A percentile compares a stretch with the other conserved stretches of the same genome.
These are phyloP conservation scores for Eupithecia subumbrata DNA, from an alignment of 2,888 invertebrate species.

Conservation along the genomic window DNA sequence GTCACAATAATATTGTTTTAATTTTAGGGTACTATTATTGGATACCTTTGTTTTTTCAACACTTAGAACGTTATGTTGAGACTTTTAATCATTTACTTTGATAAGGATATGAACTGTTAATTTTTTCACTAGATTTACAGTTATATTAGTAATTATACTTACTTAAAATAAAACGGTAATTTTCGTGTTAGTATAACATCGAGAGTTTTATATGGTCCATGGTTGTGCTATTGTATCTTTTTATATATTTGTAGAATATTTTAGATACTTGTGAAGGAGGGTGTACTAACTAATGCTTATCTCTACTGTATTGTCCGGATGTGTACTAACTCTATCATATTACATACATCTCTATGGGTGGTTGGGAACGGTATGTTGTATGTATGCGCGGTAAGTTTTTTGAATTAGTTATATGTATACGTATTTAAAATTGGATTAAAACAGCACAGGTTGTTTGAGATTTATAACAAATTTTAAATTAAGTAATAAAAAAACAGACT, in stretches of 20 bases:
- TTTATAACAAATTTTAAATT: background rate
- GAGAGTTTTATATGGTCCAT: conserved; percentile 77
- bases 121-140: conserved; percentile 67
- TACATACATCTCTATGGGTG: conserved; percentile 48
- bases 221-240: conserved; percentile 76
- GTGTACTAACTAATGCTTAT: conserved; percentile 59
- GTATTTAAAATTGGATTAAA: background rate
- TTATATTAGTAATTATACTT: conserved; percentile 74
- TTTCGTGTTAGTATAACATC: conserved; percentile 74
- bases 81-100: conserved; percentile 34
- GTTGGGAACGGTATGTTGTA: conserved; percentile 47
- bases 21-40: background rate
- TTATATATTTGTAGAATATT: conserved; percentile 34
- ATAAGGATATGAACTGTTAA: conserved; percentile 50
- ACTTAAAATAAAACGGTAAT: conserved; percentile 78
- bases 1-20: conserved; percentile 36
- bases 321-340: conserved; percentile 54
- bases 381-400: background rate
- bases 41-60: conserved; percentile 10
- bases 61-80: conserved; percentile 31
- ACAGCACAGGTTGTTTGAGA: background rate
- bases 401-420: background rate
- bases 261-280: conserved; percentile 67
- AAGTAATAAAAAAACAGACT: background rate
- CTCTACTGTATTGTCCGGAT: conserved; percentile 54